Evolutionary conservation across 2,113 vertebrate genomes (phyloP), one percentile per base, ranked within the genome.

Genomic region (Nothoprocta pentlandii): DNA sequence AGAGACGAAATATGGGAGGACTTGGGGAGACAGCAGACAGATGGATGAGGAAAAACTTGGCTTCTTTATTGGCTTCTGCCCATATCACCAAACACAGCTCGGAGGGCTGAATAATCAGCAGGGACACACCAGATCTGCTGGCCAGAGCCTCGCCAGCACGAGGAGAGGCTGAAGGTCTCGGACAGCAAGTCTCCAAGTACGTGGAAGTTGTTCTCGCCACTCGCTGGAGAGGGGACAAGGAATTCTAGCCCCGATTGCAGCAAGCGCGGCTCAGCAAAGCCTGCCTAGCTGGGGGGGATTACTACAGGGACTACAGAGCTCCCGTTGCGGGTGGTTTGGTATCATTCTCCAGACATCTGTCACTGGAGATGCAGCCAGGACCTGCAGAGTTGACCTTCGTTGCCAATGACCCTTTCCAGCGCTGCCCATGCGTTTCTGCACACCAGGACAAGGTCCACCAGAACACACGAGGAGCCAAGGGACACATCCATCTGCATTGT

Each of bases 271-370:
- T 8, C 62, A 28, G 56, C 26, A 73, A 42, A 26, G 63, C 30
- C 34, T 68, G 13, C 6, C n/a, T 20, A 9, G 12, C 0, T 51
- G 25, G 17, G 1, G 10, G 46, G 61, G 9, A 13, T 5, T 28
- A 1, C 10, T 2, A 0, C 0, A 8, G 78, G 88, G 28, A 54
- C 36, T 16, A 41, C 2, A 62, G 28, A 75, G 66, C 39, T 89
- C 39, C 61, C 47, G 5, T 21, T 49, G 22, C 10, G 1, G 44
- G 2, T 30, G 5, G 16, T 62, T 2, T 81, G 79, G 69, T 66
- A 71, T 34, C 3, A 5, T 9, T 12, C 22, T 64, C 21, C 47
- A 12, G 47, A 56, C 30, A 10, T 2, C 8, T 76, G 8, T 14
- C 12, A 0, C 47, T 16, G 12, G 21, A 4, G 0, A 10, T 7